Conservation (phyloP, 2,797 vertebrate species). For the Molossus molossus region DNA sequence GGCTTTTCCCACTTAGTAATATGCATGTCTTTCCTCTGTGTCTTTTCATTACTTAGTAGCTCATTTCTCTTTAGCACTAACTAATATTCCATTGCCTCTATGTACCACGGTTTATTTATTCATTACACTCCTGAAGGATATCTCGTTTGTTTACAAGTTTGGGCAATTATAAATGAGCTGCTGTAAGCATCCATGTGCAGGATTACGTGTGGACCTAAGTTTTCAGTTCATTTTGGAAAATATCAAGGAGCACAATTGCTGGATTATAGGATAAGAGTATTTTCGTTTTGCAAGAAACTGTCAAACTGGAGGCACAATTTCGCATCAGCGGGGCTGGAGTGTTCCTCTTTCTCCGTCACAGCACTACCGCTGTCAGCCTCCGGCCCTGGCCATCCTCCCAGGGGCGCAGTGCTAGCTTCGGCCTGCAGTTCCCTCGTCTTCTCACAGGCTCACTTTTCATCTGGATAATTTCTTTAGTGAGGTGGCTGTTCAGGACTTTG, state of each 20-base stretch:
- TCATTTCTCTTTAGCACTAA: constrained; percentile 2
- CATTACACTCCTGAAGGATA: background rate
- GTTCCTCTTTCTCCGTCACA: background rate
- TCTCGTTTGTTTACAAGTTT: background rate
- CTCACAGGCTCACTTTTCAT: background rate
- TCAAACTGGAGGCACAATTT: background rate
- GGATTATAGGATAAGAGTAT: background rate
- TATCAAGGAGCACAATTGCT: background rate
- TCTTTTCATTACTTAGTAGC: background rate
- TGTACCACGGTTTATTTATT: background rate
- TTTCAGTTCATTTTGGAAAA: background rate
- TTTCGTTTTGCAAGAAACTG: constrained; percentile 1
- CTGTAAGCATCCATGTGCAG: background rate
- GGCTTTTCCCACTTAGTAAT: background rate
- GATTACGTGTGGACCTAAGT: background rate
- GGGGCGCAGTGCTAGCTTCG: background rate
- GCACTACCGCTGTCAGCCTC: background rate
- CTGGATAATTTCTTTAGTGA: background rate
- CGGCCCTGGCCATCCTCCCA: background rate
- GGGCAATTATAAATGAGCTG: background rate
- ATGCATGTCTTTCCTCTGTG: background rate
- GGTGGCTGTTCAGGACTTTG: background rate
- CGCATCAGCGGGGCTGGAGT: background rate
- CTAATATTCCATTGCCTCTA: background rate
- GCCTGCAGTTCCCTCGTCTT: background rate